Evolutionary conservation across 2,797 vertebrate genomes (phyloP).

Genomic region (Hippocampus kuda): DNA sequence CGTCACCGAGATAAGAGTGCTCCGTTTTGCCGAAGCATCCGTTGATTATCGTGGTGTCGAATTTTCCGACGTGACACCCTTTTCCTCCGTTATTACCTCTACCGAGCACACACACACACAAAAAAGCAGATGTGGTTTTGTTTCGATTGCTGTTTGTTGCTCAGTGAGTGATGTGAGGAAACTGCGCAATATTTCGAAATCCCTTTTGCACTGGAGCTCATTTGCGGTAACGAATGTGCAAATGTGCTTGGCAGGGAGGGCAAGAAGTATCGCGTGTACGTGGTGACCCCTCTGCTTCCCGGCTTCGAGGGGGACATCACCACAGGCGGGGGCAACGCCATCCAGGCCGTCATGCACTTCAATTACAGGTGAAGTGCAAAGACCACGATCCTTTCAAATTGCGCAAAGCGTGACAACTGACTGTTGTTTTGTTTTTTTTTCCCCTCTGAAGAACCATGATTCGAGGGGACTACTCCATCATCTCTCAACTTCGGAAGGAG

Average conservation of each 20-base stretch:
- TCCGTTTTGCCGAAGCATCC: no score
- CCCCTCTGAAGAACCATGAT: slow-evolving; percentile 81
- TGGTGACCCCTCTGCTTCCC: slow-evolving; percentile 89
- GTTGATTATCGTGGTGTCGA: no score
- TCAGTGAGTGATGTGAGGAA: neutral
- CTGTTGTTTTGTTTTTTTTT: neutral
- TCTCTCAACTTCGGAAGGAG: slow-evolving; percentile 82
- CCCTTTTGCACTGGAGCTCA: neutral
- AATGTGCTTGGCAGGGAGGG: slow-evolving; percentile 67
- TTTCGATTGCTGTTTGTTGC: neutral
- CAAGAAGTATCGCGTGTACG: slow-evolving; percentile 83
- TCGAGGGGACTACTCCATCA: slow-evolving; percentile 92
- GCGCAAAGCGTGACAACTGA: neutral
- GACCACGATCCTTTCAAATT: neutral
- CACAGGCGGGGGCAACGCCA: slow-evolving; percentile 84
- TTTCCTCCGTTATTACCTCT: no score
- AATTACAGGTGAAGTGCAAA: slow-evolving; percentile 81
- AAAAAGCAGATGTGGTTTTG: no score
- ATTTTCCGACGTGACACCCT: no score
- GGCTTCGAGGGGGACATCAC: slow-evolving; percentile 98
- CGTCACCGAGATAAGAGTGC: no score
- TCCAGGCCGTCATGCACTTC: slow-evolving; percentile 98
- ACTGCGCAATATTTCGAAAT: neutral
- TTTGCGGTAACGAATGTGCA: neutral
- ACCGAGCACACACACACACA: no score